Conservation (phyloP, 2,888 invertebrate species). For the Hirtodrosophila trivittata region DNA sequence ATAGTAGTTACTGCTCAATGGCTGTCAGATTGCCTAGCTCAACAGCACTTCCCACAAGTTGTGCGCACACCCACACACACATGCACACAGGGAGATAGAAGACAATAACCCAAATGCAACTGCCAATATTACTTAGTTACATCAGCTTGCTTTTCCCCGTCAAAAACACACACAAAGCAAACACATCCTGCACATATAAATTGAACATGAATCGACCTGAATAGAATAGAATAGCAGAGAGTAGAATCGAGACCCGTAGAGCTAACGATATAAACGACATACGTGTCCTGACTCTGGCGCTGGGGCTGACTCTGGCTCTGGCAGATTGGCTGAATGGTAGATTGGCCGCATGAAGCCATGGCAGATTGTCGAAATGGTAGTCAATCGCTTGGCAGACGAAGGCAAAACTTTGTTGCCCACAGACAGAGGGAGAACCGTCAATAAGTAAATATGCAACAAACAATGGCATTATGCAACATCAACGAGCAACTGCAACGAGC, state of each 20-base stretch:
- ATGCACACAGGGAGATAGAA: slow-evolving; percentile 29
- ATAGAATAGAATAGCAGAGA: slow-evolving; percentile 54
- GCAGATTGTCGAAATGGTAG: not conserved
- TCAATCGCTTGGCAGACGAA: slow-evolving; percentile 38
- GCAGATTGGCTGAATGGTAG: slow-evolving; percentile 23
- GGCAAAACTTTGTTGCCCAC: slow-evolving; percentile 40
- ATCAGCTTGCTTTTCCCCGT: slow-evolving; percentile 56
- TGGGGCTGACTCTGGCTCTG: slow-evolving; percentile 42
- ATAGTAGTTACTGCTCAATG: slow-evolving; percentile 50
- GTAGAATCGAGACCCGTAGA: slow-evolving; percentile 46
- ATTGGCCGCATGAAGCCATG: not conserved
- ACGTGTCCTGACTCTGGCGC: slow-evolving; percentile 46
- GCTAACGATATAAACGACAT: slow-evolving; percentile 72
- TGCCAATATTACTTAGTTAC: slow-evolving; percentile 77
- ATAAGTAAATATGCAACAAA: slow-evolving; percentile 80
- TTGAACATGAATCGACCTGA: slow-evolving; percentile 38
- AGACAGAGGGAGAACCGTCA: slow-evolving; percentile 55
- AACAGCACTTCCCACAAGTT: slow-evolving; percentile 43
- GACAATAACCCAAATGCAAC: slow-evolving; percentile 77
- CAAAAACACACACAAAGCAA: slow-evolving; percentile 21
- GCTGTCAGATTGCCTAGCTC: slow-evolving; percentile 56
- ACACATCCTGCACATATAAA: slow-evolving; percentile 14
- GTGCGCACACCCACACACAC: slow-evolving; percentile 8
- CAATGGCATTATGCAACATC: slow-evolving; percentile 74
- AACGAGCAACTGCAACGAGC: slow-evolving; percentile 43